Evolutionary conservation across 2,113 vertebrate genomes (phyloP).

Genomic region (Serinus canaria): DNA sequence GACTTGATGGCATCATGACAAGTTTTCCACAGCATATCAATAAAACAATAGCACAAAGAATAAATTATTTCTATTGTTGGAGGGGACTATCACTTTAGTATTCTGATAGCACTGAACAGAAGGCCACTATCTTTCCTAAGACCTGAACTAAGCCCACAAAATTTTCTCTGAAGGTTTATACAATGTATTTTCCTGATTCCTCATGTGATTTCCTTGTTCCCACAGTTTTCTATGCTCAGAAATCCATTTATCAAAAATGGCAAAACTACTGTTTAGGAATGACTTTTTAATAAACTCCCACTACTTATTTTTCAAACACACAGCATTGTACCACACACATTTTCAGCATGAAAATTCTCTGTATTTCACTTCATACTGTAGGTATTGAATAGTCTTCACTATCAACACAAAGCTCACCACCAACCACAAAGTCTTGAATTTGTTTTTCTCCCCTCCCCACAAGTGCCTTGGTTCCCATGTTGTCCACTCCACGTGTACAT

Average conservation of each 20-base stretch:
- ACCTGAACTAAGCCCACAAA: not conserved
- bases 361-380: not conserved
- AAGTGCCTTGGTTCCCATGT: not conserved
- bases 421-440: not conserved
- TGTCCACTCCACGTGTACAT: accelerated
- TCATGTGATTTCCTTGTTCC: not conserved
- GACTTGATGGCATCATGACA: not conserved
- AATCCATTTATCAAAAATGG: not conserved
- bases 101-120: not conserved
- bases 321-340: not conserved
- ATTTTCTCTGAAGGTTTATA: not conserved
- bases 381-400: not conserved
- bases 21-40: not conserved
- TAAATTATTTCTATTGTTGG: not conserved
- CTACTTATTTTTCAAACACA: not conserved
- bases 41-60: not conserved
- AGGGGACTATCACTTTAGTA: not conserved
- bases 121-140: not conserved
- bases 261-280: not conserved
- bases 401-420: not conserved
- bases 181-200: not conserved
- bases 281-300: not conserved
- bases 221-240: not conserved
- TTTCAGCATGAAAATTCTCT: not conserved
- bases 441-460: not conserved